phyloP scores from a whole-genome alignment of 2,113 vertebrate genomes.

The Oryzias javanicus region DNA sequence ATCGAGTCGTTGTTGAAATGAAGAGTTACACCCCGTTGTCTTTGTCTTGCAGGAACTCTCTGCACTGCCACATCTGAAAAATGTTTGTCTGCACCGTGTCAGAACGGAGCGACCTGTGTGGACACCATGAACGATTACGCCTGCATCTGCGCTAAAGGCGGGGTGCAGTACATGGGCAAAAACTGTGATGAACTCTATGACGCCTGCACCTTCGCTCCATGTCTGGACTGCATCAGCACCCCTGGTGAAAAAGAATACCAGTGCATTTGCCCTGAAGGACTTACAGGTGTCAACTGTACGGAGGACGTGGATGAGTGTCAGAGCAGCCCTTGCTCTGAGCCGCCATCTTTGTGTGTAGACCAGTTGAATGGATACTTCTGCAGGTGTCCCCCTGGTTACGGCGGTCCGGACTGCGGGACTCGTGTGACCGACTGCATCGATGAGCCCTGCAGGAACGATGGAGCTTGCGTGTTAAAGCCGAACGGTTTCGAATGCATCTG shows the following conservation, averaged over 20 bases:
- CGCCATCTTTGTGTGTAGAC: conserved; percentile 71
- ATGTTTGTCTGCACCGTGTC: conserved; percentile 82
- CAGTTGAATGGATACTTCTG: conserved; percentile 74
- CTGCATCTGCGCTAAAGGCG: conserved; percentile 75
- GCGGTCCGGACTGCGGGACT: conserved; percentile 67
- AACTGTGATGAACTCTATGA: conserved; percentile 81
- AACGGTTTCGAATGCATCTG: conserved; percentile 71
- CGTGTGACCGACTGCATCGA: conserved; percentile 72
- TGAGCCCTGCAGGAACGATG: conserved; percentile 82
- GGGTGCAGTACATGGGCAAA: conserved; percentile 73
- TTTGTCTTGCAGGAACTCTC: conserved; percentile 61
- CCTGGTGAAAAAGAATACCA: conserved; percentile 67
- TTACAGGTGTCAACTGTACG: conserved; percentile 67
- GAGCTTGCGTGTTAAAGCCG: conserved; percentile 67
- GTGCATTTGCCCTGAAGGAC: conserved; percentile 73
- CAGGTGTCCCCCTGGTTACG: conserved; percentile 72
- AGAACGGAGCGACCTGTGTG: conserved; percentile 82
- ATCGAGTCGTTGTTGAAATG: no score
- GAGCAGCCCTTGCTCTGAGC: conserved; percentile 74
- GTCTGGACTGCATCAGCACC: conserved; percentile 68
- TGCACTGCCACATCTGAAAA: conserved; percentile 66
- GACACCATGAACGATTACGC: conserved; percentile 76
- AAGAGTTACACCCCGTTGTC: not conserved
- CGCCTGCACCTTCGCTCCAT: conserved; percentile 69
- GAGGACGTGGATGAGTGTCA: conserved; percentile 67